Conservation (phyloP, 2,113 vertebrate species). For the Elephantulus edwardii region DNA sequence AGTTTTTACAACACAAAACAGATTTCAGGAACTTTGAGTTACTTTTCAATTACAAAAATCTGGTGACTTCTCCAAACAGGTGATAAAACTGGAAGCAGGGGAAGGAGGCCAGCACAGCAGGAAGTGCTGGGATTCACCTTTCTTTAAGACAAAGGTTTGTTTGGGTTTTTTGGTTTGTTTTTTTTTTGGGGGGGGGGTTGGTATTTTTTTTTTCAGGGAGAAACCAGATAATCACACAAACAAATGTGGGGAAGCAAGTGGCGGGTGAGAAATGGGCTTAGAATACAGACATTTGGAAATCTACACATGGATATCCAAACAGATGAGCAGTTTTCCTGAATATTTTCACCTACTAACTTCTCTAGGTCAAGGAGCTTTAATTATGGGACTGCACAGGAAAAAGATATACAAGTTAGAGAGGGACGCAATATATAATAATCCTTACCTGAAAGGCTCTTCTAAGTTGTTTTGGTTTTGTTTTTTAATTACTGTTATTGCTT, state of each 20-base stretch:
- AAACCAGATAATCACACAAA: constrained; percentile 49
- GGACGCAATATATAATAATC: background rate
- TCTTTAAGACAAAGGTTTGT: constrained; percentile 57
- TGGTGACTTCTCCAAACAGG: constrained; percentile 58
- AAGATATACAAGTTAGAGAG: constrained; percentile 14
- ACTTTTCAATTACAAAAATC: constrained; percentile 67
- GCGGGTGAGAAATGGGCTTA: background rate
- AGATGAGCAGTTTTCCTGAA: background rate
- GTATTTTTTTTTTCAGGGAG: constrained; percentile 72
- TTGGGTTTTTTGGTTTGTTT: too few species aligned
- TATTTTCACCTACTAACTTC: constrained; percentile 17
- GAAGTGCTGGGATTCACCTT: constrained; percentile 62
- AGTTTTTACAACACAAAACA: constrained; percentile 63
- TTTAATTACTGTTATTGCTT: background rate
- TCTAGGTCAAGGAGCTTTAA: constrained; percentile 22
- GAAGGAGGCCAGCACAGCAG: constrained; percentile 20
- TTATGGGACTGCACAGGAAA: background rate
- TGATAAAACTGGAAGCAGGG: constrained; percentile 49
- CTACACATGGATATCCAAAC: background rate
- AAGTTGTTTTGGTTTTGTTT: too few species aligned
- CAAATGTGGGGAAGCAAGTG: constrained; percentile 42
- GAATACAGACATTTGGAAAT: constrained; percentile 27
- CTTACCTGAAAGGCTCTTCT: background rate
- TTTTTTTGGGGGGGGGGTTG: too few species aligned
- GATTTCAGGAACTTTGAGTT: constrained; percentile 69